phyloP scores from a whole-genome alignment of 1,140 invertebrate genomes.

The Maconellicoccus hirsutus region DNA sequence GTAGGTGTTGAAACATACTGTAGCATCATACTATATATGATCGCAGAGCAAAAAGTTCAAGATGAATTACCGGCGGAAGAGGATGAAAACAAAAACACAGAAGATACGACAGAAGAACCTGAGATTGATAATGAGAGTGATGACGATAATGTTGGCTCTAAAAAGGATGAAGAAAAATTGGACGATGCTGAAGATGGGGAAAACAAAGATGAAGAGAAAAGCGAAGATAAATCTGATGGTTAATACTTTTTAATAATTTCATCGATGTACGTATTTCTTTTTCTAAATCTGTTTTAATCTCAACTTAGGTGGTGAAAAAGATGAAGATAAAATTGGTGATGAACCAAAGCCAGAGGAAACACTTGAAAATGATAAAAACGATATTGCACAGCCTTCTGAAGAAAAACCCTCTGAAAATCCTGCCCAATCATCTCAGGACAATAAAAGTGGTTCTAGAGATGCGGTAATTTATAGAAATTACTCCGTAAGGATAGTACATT shows the following conservation, averaged over 20 bases:
- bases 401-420: constrained; percentile 41
- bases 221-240: constrained; percentile 29
- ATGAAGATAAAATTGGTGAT: constrained; percentile 34
- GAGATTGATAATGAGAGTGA: constrained; percentile 32
- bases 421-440: constrained; percentile 30
- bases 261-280: not conserved
- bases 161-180: constrained; percentile 26
- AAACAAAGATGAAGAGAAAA: constrained; percentile 30
- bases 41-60: not conserved
- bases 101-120: constrained; percentile 26
- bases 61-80: constrained; percentile 24
- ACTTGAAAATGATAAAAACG: constrained; percentile 37
- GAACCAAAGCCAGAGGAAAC: constrained; percentile 34
- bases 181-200: constrained; percentile 29
- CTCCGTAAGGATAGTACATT: not conserved
- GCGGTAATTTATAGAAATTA: constrained; percentile 28
- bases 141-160: constrained; percentile 31
- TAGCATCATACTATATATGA: not conserved
- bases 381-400: constrained; percentile 43
- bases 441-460: constrained; percentile 32
- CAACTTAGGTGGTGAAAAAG: constrained; percentile 31
- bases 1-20: not conserved
- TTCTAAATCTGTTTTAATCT: no score
- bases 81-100: constrained; percentile 29
- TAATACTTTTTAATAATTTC: not conserved